Conservation (phyloP, 2,797 vertebrate species). For the Coluber constrictor region DNA sequence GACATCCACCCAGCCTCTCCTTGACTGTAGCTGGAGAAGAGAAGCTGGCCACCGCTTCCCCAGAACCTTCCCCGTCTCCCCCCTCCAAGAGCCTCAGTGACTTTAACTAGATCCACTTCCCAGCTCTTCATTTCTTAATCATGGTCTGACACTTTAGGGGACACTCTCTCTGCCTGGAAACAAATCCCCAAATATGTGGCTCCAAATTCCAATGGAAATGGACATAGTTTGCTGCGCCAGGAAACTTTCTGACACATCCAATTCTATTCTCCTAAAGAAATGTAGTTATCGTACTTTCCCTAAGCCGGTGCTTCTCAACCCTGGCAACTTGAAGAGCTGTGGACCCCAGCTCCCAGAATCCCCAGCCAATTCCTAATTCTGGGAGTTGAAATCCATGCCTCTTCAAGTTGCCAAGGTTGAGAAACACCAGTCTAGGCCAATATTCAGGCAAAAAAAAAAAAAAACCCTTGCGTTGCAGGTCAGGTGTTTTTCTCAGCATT, state of each 20-base stretch:
- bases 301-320: not conserved
- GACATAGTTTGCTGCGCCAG: not conserved
- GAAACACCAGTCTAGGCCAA: not conserved
- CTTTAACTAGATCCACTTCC: not conserved
- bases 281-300: not conserved
- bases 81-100: not conserved
- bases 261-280: no score
- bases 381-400: not conserved
- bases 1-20: no score
- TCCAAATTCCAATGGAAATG: not conserved
- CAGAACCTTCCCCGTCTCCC: no score
- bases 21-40: no score
- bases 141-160: not conserved
- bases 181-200: not conserved
- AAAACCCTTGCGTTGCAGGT: not conserved
- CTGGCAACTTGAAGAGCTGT: not conserved
- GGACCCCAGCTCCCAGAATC: not conserved
- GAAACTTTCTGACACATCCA: not conserved
- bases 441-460: no score
- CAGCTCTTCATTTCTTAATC: not conserved
- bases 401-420: not conserved
- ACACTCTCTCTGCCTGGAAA: not conserved
- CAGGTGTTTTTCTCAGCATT: not conserved
- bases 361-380: not conserved
- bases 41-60: no score